Percentiles rank a stretch among this genome's conserved stretches.
Conservation (phyloP, 2,888 invertebrate species). For the Athrips mouffetella region DNA sequence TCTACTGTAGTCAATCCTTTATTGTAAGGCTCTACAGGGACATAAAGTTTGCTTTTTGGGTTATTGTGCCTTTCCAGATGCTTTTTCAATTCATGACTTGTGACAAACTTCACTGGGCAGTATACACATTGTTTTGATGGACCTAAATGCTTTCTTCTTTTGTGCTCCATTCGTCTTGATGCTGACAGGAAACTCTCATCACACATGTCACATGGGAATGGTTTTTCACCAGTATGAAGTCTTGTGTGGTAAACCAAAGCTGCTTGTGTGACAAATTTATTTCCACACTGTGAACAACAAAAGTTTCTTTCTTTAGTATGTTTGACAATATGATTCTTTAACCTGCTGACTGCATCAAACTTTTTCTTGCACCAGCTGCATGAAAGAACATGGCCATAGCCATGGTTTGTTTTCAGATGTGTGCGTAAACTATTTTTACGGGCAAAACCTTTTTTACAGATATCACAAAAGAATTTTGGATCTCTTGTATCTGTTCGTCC, state of each 20-base stretch:
- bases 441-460: constrained; percentile 54
- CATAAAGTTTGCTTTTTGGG: constrained; percentile 58
- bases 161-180: constrained; percentile 59
- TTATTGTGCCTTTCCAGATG: constrained; percentile 56
- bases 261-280: constrained; percentile 55
- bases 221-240: constrained; percentile 63
- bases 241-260: constrained; percentile 57
- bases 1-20: background rate
- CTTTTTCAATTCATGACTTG: constrained; percentile 41
- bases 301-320: constrained; percentile 62
- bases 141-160: constrained; percentile 52
- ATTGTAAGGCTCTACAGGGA: constrained; percentile 20
- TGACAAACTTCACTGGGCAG: constrained; percentile 55
- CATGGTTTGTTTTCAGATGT: constrained; percentile 55
- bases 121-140: constrained; percentile 52
- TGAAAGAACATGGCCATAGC: constrained; percentile 47
- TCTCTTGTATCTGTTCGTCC: constrained; percentile 34
- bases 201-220: constrained; percentile 59
- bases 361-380: constrained; percentile 63
- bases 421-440: constrained; percentile 49
- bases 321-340: constrained; percentile 57
- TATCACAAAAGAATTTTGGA: constrained; percentile 53
- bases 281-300: constrained; percentile 53
- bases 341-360: constrained; percentile 54
- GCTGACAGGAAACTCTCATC: constrained; percentile 58